phyloP scores from a whole-genome alignment of 2,797 vertebrate species.

The Enteromius unitaeniatus region DNA sequence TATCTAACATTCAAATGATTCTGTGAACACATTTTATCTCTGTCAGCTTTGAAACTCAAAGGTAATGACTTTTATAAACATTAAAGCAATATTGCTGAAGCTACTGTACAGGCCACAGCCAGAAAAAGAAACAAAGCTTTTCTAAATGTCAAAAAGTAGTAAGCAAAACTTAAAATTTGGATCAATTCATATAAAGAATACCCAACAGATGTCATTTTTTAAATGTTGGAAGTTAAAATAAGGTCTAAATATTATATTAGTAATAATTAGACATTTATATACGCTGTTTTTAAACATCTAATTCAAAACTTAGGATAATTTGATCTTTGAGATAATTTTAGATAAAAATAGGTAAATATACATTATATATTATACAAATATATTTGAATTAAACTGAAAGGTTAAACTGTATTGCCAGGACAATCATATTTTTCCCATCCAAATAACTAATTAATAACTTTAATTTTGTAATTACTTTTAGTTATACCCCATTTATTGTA shows the following conservation, averaged over 20 bases:
- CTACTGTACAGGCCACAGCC: neutral
- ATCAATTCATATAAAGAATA: neutral
- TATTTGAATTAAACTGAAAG: too few relatives aligned
- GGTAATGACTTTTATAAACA: slow-evolving; percentile 29
- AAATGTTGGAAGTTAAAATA: neutral
- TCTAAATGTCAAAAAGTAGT: neutral
- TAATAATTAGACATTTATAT: neutral
- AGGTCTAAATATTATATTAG: neutral
- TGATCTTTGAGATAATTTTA: neutral
- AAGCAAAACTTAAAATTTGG: neutral
- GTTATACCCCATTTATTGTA: neutral
- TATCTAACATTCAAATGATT: slow-evolving; percentile 26
- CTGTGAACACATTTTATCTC: slow-evolving; percentile 21
- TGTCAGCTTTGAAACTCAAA: slow-evolving; percentile 16
- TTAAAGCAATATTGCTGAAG: slow-evolving; percentile 6
- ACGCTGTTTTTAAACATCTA: neutral
- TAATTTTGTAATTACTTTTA: neutral
- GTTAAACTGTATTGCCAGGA: too few relatives aligned
- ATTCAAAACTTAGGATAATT: neutral
- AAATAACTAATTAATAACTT: too few relatives aligned
- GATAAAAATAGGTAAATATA: too few relatives aligned
- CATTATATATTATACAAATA: too few relatives aligned
- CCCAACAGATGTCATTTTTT: neutral
- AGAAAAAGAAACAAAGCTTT: neutral
- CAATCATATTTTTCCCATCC: too few relatives aligned